Evolutionary conservation across 2,113 vertebrate genomes (phyloP), one percentile per base, ranked within the genome.

Genomic region (Corydoras sp.): DNA sequence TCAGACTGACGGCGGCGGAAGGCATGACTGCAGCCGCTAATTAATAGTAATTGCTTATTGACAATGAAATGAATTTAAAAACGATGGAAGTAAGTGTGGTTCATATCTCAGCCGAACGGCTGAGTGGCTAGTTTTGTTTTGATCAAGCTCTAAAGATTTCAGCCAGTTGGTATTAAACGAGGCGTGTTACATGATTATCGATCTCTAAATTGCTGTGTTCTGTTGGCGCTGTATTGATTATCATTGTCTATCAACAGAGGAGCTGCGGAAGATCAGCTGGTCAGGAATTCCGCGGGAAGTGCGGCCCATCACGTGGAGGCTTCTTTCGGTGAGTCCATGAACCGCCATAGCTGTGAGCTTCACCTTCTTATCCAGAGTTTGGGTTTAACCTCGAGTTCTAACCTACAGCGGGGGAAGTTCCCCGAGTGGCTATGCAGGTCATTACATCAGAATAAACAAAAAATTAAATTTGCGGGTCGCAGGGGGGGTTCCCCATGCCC

Each of bases 201-300:
- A 56, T 56, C 54, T 56, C 6, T 13, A n/a, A 29, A 32, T 66
- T 65, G 30, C 29, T 70, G 9, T 73, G 32, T 74, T 29, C 58
- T 51, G n/a, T 8, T 1, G 5, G 14, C 58, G 43, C 62, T 69
- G 12, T 12, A 51, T 11, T 48, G 14, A 77, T 10, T 79, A 30
- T 62, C 29, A 4, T 10, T 74, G 10, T 71, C n/a, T 56, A 18
- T 65, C 51, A 54, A 68, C 89, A 99, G 97, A 99, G 84, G 96
- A 98, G 79, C 87, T 99, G 74, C 92, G 95, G 79, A 98, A 95
- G 71, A 95, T 91, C 88, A 99, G 97, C 88, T 99, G 97, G 97
- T 96, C 97, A 2, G 97, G 96, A 0, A 94, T 98, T 74, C 97
- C 96, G 35, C 88, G 93, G 70, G 95, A 98, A 74, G 93, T 99